Evolutionary conservation across 2,797 vertebrate genomes (phyloP).

Genomic region (Catostomus latipinnis): DNA sequence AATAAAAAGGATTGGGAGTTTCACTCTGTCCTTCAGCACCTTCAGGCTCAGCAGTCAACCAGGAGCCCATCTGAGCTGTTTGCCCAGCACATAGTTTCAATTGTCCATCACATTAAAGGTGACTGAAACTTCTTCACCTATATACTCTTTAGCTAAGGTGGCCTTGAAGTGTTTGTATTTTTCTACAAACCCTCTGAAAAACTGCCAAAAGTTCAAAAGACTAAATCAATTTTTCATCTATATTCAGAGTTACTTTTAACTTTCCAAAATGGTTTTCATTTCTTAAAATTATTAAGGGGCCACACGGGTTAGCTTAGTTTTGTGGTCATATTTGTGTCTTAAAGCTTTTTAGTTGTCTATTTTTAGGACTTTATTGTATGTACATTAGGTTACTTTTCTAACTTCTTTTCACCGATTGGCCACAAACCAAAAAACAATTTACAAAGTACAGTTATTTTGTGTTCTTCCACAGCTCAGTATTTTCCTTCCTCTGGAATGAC

Average conservation of each 20-base stretch:
- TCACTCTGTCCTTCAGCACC: conserved; percentile 93
- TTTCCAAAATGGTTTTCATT: too few species aligned
- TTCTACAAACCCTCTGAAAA: neutral
- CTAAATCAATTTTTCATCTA: too few species aligned
- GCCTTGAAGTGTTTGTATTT: neutral
- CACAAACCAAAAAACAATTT: neutral
- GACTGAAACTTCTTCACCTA: conserved; percentile 49
- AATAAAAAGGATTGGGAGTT: conserved; percentile 94
- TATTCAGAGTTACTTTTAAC: too few species aligned
- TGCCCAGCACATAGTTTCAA: conserved; percentile 96
- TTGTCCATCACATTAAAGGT: conserved; percentile 97
- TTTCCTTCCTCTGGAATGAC: conserved; percentile 93
- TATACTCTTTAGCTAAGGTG: neutral
- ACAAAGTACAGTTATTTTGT: neutral
- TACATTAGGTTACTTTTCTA: neutral
- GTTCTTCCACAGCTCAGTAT: conserved; percentile 87
- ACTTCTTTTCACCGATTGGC: neutral
- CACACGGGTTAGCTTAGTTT: too few species aligned
- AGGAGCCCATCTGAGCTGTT: conserved; percentile 92
- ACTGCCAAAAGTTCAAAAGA: neutral
- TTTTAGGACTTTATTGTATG: neutral
- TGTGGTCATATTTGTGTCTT: too few species aligned
- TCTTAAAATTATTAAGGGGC: too few species aligned
- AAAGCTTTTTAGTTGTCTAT: too few species aligned
- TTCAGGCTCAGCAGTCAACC: conserved; percentile 85